These are phyloP conservation scores for Chascanopsetta lugubris DNA, from an alignment of 2,113 vertebrate genomes.

Conservation along the genomic window DNA sequence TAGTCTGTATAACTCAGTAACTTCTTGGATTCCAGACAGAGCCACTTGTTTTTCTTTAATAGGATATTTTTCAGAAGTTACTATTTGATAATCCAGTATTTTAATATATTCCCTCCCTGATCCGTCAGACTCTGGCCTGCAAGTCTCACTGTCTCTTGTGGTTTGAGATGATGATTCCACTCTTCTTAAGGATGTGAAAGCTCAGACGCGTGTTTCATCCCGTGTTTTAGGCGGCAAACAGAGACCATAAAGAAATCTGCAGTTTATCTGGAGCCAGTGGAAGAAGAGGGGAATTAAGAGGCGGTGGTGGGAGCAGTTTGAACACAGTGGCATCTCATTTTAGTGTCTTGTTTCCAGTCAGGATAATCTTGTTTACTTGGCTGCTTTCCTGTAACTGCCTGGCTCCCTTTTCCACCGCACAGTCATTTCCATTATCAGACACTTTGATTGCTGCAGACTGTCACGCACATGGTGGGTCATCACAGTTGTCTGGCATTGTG, in stretches of 20 bases:
- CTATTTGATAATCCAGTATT: no score
- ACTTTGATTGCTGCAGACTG: constrained; percentile 32
- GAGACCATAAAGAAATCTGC: background rate
- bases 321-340: constrained; percentile 3
- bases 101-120: background rate
- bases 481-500: background rate
- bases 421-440: constrained; percentile 23
- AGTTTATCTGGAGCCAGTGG: constrained; percentile 15
- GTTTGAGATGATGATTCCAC: constrained; percentile 35
- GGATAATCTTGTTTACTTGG: constrained; percentile 9
- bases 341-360: constrained; percentile 6
- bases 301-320: constrained; percentile 9
- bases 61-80: no score
- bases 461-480: constrained; percentile 15
- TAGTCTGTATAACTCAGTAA: background rate
- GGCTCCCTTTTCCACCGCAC: constrained; percentile 7
- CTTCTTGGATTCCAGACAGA: background rate
- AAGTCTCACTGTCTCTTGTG: constrained; percentile 8
- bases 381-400: constrained; percentile 16
- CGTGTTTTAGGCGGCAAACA: constrained; percentile 9
- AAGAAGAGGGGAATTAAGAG: constrained; percentile 1
- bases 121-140: constrained; percentile 1
- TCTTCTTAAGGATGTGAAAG: constrained; percentile 4
- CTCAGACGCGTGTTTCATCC: constrained; percentile 22
- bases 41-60: no score